A percentile compares a stretch with the other conserved stretches of the same genome.
Evolutionary conservation across 2,797 vertebrate genomes (phyloP).

Genomic region (Sebastes jordani): DNA sequence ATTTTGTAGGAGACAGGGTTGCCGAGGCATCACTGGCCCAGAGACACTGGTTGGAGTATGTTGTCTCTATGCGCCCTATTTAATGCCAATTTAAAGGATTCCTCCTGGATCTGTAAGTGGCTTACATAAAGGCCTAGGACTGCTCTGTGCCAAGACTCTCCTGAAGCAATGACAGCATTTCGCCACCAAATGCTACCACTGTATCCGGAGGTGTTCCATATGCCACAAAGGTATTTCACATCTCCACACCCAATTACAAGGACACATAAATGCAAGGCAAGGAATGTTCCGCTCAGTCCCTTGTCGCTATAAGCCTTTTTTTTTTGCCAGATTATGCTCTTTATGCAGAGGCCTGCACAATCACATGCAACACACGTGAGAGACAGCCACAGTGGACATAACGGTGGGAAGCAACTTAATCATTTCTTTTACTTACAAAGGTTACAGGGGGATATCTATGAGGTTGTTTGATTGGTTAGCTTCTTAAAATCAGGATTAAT

Average conservation of each 20-base stretch:
- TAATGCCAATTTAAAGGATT: constrained; percentile 32
- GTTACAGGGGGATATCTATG: constrained; percentile 7
- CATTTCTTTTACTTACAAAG: constrained; percentile 14
- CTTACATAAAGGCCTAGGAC: not conserved
- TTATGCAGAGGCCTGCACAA: constrained; percentile 2
- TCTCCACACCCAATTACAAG: constrained; percentile 1
- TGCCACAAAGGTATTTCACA: constrained; percentile 28
- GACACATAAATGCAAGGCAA: not conserved
- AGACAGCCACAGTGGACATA: constrained; percentile 10
- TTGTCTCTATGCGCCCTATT: constrained; percentile 22
- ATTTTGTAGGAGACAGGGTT: not conserved
- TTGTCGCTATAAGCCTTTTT: not conserved
- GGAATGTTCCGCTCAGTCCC: not conserved
- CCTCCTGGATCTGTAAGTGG: constrained; percentile 8
- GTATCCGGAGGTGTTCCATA: not conserved
- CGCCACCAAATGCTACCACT: not conserved
- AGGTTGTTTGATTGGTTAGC: constrained; percentile 28
- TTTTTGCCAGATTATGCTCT: constrained; percentile 3
- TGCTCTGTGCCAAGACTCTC: not conserved
- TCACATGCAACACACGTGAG: not conserved
- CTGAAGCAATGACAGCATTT: constrained; percentile 8
- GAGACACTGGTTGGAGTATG: not conserved
- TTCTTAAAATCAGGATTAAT: constrained; percentile 49
- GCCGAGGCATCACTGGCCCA: not conserved
- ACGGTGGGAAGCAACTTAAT: constrained; percentile 36